Evolutionary conservation across 2,113 vertebrate genomes (phyloP).

Genomic region (Brachionichthys hirsutus): DNA sequence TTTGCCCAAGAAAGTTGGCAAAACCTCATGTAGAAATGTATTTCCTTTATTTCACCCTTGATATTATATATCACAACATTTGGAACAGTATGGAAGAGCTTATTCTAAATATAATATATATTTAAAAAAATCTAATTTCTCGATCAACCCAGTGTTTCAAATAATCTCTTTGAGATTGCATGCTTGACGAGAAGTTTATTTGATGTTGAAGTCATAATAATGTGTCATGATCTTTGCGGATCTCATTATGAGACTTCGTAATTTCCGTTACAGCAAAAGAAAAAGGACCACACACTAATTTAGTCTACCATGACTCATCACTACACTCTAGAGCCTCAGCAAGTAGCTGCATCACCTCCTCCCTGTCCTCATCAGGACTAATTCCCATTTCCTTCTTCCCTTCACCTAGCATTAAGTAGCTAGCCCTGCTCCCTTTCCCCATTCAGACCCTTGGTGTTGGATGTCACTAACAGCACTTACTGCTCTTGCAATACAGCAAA

Average conservation of each 20-base stretch:
- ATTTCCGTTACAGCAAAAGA: constrained; percentile 50
- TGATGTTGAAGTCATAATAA: constrained; percentile 72
- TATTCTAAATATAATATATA: constrained; percentile 46
- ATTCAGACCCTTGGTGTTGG: constrained; percentile 68
- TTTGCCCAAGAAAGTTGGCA: constrained; percentile 63
- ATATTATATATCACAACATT: not conserved
- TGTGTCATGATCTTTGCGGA: constrained; percentile 65
- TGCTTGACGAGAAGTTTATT: constrained; percentile 39
- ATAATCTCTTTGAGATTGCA: constrained; percentile 37
- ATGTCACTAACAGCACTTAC: constrained; percentile 83
- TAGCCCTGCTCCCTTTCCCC: constrained; percentile 46
- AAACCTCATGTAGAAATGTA: constrained; percentile 69
- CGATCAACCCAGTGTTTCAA: constrained; percentile 57
- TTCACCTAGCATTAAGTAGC: constrained; percentile 70
- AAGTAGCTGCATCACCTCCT: constrained; percentile 63
- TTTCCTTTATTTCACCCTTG: constrained; percentile 3
- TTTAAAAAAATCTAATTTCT: constrained; percentile 52
- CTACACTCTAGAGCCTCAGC: constrained; percentile 59
- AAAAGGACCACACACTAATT: constrained; percentile 56
- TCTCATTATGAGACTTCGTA: constrained; percentile 65
- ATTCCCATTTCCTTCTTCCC: constrained; percentile 72
- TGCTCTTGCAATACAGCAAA: constrained; percentile 68
- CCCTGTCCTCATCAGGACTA: constrained; percentile 59
- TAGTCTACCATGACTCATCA: constrained; percentile 73
- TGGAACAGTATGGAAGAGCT: constrained; percentile 14